Percentiles rank a stretch among this genome's conserved stretches.
Conservation (phyloP, 2,113 vertebrate species). For the Seriola rivoliana region DNA sequence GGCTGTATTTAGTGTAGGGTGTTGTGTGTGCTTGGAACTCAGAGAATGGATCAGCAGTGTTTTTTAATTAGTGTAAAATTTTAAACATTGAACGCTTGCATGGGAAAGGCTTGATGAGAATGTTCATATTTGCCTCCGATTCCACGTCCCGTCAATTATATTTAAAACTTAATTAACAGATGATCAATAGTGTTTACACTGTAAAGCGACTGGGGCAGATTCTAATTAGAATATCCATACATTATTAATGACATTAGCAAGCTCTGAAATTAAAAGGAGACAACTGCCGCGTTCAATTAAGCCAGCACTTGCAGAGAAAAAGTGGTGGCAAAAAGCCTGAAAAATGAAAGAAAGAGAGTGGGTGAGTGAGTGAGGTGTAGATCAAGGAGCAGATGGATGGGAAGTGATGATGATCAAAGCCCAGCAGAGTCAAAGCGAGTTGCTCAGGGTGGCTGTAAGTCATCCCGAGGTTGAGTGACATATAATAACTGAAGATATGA, state of each 20-base stretch:
- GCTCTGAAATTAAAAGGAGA: slow-evolving; percentile 84
- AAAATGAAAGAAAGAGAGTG: slow-evolving; percentile 25
- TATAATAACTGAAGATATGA: slow-evolving; percentile 17
- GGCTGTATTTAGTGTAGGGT: background rate
- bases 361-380: slow-evolving; percentile 25
- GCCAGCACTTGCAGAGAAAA: slow-evolving; percentile 49
- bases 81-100: slow-evolving; percentile 53
- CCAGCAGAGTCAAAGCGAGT: slow-evolving; percentile 27
- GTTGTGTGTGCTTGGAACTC: slow-evolving; percentile 8
- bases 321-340: slow-evolving; percentile 32
- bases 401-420: slow-evolving; percentile 53
- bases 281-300: slow-evolving; percentile 81
- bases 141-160: slow-evolving; percentile 76
- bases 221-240: slow-evolving; percentile 87
- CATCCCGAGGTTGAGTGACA: slow-evolving; percentile 25
- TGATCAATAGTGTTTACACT: slow-evolving; percentile 88
- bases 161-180: slow-evolving; percentile 86
- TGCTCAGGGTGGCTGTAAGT: slow-evolving; percentile 15
- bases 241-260: slow-evolving; percentile 87
- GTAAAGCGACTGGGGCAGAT: slow-evolving; percentile 80
- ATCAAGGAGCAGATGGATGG: slow-evolving; percentile 38
- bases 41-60: slow-evolving; percentile 45
- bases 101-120: slow-evolving; percentile 66
- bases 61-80: slow-evolving; percentile 69
- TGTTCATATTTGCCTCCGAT: slow-evolving; percentile 75